Conservation (phyloP, 2,797 vertebrate genomes). For the Poeciliopsis presidionis region DNA sequence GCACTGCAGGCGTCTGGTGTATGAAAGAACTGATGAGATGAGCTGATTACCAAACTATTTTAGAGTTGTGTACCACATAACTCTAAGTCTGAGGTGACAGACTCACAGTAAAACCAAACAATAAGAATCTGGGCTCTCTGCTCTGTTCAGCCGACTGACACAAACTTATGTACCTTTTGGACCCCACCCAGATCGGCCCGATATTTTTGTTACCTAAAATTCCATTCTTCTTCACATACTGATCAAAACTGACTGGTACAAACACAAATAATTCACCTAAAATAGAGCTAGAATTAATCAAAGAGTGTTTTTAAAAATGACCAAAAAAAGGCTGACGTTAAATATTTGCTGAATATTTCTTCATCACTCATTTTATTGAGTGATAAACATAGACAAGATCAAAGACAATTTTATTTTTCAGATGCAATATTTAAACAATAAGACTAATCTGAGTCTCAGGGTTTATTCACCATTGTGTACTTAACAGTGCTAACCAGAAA, state of each 20-base stretch:
- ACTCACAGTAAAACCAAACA: not conserved
- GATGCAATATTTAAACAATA: not conserved
- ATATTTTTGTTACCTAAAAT: not conserved
- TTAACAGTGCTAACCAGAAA: not conserved
- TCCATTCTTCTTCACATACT: not conserved
- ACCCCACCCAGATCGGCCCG: not conserved
- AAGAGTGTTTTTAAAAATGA: not conserved
- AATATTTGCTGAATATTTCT: not conserved
- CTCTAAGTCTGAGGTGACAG: not conserved
- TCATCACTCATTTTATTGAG: not conserved
- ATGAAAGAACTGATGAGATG: not conserved
- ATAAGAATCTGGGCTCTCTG: not conserved
- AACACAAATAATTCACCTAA: not conserved
- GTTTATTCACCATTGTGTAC: not conserved
- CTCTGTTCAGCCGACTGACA: not conserved
- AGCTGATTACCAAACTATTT: not conserved
- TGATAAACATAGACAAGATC: not conserved
- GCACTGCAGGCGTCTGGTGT: not conserved
- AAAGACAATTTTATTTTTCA: not conserved
- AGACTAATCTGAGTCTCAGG: not conserved
- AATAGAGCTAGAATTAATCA: not conserved
- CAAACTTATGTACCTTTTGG: not conserved
- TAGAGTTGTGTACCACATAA: not conserved
- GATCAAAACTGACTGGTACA: not conserved
- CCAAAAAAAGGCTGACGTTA: not conserved